Conservation (phyloP, 2,888 invertebrate species). For the Tuta absoluta region DNA sequence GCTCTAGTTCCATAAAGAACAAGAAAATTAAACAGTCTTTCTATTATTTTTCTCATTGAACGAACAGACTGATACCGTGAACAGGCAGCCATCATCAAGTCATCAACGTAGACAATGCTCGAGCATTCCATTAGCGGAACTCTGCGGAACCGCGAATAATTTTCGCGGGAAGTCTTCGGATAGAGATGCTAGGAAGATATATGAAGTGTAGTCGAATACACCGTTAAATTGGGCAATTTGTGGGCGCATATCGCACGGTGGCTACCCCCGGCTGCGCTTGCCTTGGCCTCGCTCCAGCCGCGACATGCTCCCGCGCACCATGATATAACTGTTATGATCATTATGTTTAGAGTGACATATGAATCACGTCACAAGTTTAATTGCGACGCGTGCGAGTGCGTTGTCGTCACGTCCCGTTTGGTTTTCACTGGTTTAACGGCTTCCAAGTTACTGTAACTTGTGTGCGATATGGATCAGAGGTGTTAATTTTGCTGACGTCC, state of each 20-base stretch:
- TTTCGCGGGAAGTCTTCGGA: slow-evolving; percentile 17
- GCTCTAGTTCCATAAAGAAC: slow-evolving; percentile 23
- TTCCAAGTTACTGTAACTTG: slow-evolving; percentile 37
- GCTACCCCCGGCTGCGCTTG: slow-evolving; percentile 37
- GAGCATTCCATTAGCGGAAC: slow-evolving; percentile 15
- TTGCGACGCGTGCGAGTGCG: slow-evolving; percentile 37
- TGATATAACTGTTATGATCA: slow-evolving; percentile 70
- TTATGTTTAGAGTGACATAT: slow-evolving; percentile 61
- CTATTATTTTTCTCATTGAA: slow-evolving; percentile 18
- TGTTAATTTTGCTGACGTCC: not conserved
- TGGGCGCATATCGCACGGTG: slow-evolving; percentile 62
- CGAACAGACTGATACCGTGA: slow-evolving; percentile 5
- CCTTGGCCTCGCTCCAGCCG: slow-evolving; percentile 42
- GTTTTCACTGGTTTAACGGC: slow-evolving; percentile 42
- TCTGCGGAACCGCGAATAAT: slow-evolving; percentile 14
- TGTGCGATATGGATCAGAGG: slow-evolving; percentile 24
- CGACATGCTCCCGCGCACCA: slow-evolving; percentile 50
- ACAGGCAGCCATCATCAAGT: slow-evolving; percentile 4
- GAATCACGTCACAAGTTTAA: slow-evolving; percentile 61
- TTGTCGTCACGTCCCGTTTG: slow-evolving; percentile 45
- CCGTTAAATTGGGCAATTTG: slow-evolving; percentile 79
- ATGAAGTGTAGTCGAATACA: slow-evolving; percentile 42
- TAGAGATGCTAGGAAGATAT: slow-evolving; percentile 38
- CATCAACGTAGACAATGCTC: slow-evolving; percentile 12
- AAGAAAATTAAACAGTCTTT: slow-evolving; percentile 15